These are phyloP conservation scores for Spisula solida DNA, from an alignment of 2,888 invertebrate genomes.

Conservation along the genomic window DNA sequence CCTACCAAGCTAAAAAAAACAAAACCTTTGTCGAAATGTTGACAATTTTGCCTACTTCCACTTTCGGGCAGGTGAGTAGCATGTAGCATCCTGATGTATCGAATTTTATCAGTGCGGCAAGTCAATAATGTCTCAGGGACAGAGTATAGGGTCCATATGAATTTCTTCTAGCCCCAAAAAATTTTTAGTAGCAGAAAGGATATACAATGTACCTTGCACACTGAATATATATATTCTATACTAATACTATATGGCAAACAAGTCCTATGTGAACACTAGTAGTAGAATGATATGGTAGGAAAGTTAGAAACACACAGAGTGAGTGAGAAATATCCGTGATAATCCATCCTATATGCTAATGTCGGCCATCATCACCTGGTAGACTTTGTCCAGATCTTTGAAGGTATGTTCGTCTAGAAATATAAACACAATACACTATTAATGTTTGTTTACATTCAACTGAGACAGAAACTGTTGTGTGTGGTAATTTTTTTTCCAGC, in stretches of 20 bases:
- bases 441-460: not conserved
- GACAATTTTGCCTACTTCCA: too few relatives aligned
- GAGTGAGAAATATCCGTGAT: not conserved
- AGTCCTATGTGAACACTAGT: not conserved
- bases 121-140: too few relatives aligned
- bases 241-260: not conserved
- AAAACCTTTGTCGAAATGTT: too few relatives aligned
- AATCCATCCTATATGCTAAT: not conserved
- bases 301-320: not conserved
- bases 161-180: too few relatives aligned
- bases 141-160: too few relatives aligned
- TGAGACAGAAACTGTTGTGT: too few relatives aligned
- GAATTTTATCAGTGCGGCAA: too few relatives aligned
- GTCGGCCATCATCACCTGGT: constrained; percentile 47
- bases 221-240: not conserved
- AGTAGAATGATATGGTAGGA: not conserved
- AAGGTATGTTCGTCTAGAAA: constrained; percentile 65
- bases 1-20: too few relatives aligned
- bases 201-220: not conserved
- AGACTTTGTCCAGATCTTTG: constrained; percentile 59
- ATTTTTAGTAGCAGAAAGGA: too few relatives aligned
- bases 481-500: too few relatives aligned
- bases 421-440: not conserved
- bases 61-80: too few relatives aligned
- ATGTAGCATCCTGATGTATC: too few relatives aligned